phyloP scores from a whole-genome alignment of 2,113 vertebrate species.

The Martes martes region DNA sequence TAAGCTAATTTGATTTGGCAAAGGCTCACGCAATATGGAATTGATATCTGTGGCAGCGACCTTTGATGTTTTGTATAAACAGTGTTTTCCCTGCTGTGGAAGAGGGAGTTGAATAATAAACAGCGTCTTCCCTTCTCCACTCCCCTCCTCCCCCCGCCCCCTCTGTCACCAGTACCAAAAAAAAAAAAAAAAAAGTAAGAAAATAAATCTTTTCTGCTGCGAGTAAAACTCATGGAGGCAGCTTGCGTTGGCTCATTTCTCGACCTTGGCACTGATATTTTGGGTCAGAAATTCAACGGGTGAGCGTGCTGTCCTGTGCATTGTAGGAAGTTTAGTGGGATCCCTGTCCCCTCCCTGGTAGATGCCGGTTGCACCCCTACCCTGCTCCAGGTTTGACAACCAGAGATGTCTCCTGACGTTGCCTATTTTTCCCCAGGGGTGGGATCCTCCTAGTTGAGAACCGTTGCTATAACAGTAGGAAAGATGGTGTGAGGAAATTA shows the following conservation, averaged over 20 bases:
- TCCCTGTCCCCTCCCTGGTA: not conserved
- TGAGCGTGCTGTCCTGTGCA: not conserved
- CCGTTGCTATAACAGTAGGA: not conserved
- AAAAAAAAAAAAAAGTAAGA: not conserved
- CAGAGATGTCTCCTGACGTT: not conserved
- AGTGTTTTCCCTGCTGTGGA: slow-evolving; percentile 79
- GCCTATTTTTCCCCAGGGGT: not conserved
- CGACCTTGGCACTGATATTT: accelerated
- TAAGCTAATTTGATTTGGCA: slow-evolving; percentile 88
- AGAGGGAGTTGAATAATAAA: slow-evolving; percentile 82
- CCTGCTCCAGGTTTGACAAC: not conserved
- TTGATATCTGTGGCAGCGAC: slow-evolving; percentile 80
- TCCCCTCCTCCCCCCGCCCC: slow-evolving; percentile 15
- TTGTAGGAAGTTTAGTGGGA: accelerated
- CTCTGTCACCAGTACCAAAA: not conserved
- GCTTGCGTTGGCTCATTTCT: not conserved
- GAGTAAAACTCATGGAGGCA: not conserved
- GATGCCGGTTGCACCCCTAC: not conserved
- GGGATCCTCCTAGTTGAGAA: not conserved
- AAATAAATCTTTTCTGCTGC: not conserved
- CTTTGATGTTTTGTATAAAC: slow-evolving; percentile 85
- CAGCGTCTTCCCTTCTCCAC: slow-evolving; percentile 70
- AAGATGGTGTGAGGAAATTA: no score
- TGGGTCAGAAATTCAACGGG: no score
- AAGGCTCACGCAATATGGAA: slow-evolving; percentile 77